Percentiles rank a stretch among this genome's conserved stretches.
Conservation (phyloP, 2,797 vertebrate species). For the Malurus leucopterus region DNA sequence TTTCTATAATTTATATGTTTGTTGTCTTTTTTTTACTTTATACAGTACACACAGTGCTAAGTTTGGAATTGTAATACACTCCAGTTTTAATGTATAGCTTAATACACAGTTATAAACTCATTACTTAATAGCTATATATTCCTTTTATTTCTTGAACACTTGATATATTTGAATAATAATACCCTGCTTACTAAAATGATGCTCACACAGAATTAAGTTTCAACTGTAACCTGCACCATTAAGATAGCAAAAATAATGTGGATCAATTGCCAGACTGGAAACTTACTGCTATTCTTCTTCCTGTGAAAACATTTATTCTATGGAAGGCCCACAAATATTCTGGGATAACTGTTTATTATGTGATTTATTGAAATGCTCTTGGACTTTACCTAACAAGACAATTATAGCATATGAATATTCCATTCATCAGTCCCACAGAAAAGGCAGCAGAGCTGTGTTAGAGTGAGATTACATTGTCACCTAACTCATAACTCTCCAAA, state of each 20-base stretch:
- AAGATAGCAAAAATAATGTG: not conserved
- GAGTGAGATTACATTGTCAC: not conserved
- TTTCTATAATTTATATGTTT: constrained; percentile 8
- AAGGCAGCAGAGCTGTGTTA: not conserved
- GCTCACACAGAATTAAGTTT: not conserved
- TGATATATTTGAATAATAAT: not conserved
- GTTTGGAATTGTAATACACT: not conserved
- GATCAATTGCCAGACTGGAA: not conserved
- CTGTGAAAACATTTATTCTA: not conserved
- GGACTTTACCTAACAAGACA: constrained; percentile 22
- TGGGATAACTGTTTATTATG: not conserved
- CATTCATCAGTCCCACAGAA: not conserved
- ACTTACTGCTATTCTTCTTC: not conserved
- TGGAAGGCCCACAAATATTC: constrained; percentile 17
- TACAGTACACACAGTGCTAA: not conserved
- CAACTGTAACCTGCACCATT: not conserved
- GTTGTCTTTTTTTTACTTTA: not conserved
- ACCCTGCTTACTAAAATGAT: not conserved
- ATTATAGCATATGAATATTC: not conserved
- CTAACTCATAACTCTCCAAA: not conserved
- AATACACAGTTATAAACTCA: not conserved
- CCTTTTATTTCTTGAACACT: not conserved
- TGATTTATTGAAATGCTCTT: constrained; percentile 40
- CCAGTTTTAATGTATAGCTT: not conserved
- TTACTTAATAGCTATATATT: not conserved